Evolutionary conservation across 2,888 invertebrate species (phyloP), one percentile per base, ranked within the genome.

Genomic region (Rotaria magnacalcarata): DNA sequence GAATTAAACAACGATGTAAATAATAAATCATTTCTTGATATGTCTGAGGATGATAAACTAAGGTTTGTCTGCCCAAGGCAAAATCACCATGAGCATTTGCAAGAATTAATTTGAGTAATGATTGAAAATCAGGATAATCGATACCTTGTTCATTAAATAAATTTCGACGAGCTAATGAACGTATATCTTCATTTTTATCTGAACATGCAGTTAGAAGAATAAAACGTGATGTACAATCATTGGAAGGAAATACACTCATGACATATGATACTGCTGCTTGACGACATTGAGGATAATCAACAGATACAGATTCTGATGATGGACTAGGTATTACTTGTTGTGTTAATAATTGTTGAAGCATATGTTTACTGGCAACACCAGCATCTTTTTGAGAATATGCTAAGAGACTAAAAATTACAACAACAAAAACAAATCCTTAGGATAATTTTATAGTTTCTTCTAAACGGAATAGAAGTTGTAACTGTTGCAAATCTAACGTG

Each of bases 161-260:
- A 80, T 47, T 80, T 80, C 47, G 21, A 21, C 34, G 41, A 3
- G 75, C 75, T 80, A 80, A 80, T 47, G 47, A 80, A 24, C 75
- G 41, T 43, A 80, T 80, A 47, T 80, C 75, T 80, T 80, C 75
- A 80, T 80, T 80, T 80, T 43, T 19, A 80, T 80, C 75, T 21
- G 43, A 43, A 47, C 75, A 80, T 11, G 75, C 47, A 8, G n/a
- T 80, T 19, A 80, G n/a, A 10, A 80, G 47, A 47, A 80, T 80
- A 47, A 80, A 80, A 80, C 75, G 75, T 80, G 75, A 80, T 80
- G 75, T 47, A 80, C 75, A 47, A 80, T 80, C 75, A 47, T 80
- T 80, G 4, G 75, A 80, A 47, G 75, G 75, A 47, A 80, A 80
- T 24, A 80, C 75, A 47, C 47, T 80, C 47, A 43, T 43, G 2